Conservation (phyloP, 2,797 vertebrate species). For the Enteromius thamalakanensis region DNA sequence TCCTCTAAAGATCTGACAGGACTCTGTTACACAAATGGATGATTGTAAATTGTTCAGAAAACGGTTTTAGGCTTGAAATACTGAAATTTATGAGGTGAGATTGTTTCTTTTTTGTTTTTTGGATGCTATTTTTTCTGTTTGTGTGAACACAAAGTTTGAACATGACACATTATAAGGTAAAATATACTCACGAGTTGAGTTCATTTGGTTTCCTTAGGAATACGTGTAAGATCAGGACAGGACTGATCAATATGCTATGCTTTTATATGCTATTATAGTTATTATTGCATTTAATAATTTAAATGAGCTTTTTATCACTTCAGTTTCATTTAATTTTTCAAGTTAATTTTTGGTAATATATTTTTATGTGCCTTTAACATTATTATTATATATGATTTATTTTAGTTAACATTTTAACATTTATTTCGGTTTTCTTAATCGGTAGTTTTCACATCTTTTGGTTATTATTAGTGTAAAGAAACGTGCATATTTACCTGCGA, state of each 20-base stretch:
- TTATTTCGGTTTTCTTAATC: background rate
- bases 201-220: background rate
- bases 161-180: background rate
- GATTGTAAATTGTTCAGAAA: background rate
- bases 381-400: background rate
- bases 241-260: too few relatives aligned
- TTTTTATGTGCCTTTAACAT: background rate
- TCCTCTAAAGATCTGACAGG: background rate
- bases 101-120: background rate
- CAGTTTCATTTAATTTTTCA: background rate
- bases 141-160: background rate
- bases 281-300: background rate
- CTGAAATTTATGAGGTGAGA: background rate
- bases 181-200: background rate
- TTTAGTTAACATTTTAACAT: background rate
- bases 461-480: background rate
- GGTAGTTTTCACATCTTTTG: background rate
- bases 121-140: background rate
- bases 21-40: background rate
- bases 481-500: background rate
- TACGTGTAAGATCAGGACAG: background rate
- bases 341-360: background rate
- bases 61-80: background rate
- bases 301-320: background rate
- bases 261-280: background rate